Conservation (phyloP, 2,797 vertebrate species). For the Muscicapa comitata region DNA sequence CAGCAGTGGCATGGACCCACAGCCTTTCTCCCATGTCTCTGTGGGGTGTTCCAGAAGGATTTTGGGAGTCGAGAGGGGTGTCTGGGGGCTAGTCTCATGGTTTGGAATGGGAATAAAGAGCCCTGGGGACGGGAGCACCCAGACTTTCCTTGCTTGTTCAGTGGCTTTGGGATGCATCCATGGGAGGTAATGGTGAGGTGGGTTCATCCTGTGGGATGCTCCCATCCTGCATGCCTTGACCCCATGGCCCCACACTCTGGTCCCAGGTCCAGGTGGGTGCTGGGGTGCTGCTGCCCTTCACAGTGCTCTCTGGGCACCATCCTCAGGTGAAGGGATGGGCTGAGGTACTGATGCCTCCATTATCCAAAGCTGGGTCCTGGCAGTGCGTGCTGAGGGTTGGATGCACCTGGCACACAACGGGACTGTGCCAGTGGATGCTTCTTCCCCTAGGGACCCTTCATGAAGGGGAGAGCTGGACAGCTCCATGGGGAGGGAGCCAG, state of each 20-base stretch:
- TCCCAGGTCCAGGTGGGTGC: background rate
- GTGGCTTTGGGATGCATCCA: background rate
- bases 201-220: background rate
- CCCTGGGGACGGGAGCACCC: background rate
- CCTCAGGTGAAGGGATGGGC: rapidly evolving
- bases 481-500: background rate
- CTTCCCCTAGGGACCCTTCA: background rate
- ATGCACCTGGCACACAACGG: background rate
- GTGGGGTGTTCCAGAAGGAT: background rate
- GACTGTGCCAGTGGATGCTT: background rate
- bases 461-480: background rate
- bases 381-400: background rate
- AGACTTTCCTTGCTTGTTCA: background rate
- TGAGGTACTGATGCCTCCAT: rapidly evolving
- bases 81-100: background rate
- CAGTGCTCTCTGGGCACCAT: background rate
- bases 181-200: background rate
- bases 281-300: background rate
- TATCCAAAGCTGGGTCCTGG: background rate
- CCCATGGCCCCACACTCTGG: background rate
- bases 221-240: background rate
- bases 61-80: background rate
- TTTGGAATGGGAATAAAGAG: background rate
- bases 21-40: background rate
- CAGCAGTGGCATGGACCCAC: background rate